Conservation (phyloP, 1,140 invertebrate genomes). For the Akabosia matsudoensis region DNA sequence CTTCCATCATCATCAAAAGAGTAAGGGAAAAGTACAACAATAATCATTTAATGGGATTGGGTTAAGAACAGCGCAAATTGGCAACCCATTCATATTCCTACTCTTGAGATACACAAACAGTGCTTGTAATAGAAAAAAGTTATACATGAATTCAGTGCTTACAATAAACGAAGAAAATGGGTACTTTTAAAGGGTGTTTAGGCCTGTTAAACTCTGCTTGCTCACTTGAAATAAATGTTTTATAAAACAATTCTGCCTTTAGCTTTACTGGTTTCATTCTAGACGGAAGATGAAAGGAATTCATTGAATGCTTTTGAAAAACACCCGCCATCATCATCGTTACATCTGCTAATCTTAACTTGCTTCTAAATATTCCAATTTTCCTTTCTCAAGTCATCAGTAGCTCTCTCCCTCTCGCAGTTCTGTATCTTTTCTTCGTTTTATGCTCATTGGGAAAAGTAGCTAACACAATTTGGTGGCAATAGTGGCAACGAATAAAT, state of each 20-base stretch:
- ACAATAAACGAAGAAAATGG: conserved; percentile 1
- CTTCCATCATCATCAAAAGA: neutral
- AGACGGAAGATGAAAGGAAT: neutral
- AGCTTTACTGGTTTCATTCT: neutral
- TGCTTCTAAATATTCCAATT: neutral
- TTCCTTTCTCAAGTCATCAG: neutral
- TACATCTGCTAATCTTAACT: conserved; percentile 7
- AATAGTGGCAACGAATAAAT: neutral
- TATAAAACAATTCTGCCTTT: neutral
- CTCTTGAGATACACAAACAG: too few species aligned
- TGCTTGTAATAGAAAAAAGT: neutral
- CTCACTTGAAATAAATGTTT: neutral
- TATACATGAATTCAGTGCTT: neutral
- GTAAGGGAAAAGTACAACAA: neutral
- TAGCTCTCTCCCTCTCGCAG: neutral
- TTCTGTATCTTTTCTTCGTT: too few species aligned
- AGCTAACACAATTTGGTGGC: neutral
- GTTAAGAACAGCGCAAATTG: conserved; percentile 15
- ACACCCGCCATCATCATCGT: too few species aligned
- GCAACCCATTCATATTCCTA: conserved; percentile 1
- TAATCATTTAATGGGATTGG: conserved; percentile 5
- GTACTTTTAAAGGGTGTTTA: neutral
- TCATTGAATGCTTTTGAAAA: too few species aligned
- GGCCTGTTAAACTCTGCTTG: conserved; percentile 4
- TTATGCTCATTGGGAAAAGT: too few species aligned